Percentiles rank a stretch among this genome's conserved stretches.
These are phyloP conservation scores for Porites cylindrica DNA, from an alignment of 92 coral and sea anemone species.

Conservation along the genomic window DNA sequence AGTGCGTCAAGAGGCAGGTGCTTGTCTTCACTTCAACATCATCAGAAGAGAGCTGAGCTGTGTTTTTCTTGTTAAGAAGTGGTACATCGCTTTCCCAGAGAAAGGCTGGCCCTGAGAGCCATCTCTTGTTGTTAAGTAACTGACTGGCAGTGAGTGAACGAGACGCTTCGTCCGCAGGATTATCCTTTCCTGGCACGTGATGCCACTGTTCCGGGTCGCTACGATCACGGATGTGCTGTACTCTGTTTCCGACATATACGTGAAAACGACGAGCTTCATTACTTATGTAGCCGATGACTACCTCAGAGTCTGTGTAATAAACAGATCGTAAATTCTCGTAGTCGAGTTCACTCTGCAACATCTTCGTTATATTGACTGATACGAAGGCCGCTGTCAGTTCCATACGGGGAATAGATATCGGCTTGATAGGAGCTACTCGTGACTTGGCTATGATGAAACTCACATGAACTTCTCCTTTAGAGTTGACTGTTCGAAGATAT, in stretches of 20 bases:
- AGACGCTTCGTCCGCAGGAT: conserved; percentile 77
- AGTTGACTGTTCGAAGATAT: conserved; percentile 31
- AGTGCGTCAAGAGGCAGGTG: not conserved
- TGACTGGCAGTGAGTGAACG: conserved; percentile 62
- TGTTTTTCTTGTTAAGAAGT: not conserved
- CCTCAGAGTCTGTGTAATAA: conserved; percentile 56
- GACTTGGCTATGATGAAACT: conserved; percentile 45
- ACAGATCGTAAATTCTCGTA: conserved; percentile 17
- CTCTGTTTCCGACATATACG: conserved; percentile 76
- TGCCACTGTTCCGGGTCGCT: conserved; percentile 57
- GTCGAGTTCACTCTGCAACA: conserved; percentile 35
- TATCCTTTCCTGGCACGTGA: conserved; percentile 57
- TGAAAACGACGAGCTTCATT: conserved; percentile 43
- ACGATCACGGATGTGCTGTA: conserved; percentile 66
- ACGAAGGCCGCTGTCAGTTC: conserved; percentile 74
- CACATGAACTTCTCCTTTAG: conserved; percentile 22
- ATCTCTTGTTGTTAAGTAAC: conserved; percentile 56
- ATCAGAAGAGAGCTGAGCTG: conserved; percentile 10
- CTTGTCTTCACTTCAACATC: conserved; percentile 11
- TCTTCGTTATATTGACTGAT: conserved; percentile 57
- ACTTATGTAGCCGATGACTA: conserved; percentile 63
- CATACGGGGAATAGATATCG: conserved; percentile 37
- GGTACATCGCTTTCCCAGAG: conserved; percentile 60
- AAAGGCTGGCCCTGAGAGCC: conserved; percentile 70
- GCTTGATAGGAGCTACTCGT: conserved; percentile 44